Percentiles rank a stretch among this genome's conserved stretches.
Evolutionary conservation across 2,888 invertebrate genomes (phyloP).

Genomic region (Hecatera dysodea): DNA sequence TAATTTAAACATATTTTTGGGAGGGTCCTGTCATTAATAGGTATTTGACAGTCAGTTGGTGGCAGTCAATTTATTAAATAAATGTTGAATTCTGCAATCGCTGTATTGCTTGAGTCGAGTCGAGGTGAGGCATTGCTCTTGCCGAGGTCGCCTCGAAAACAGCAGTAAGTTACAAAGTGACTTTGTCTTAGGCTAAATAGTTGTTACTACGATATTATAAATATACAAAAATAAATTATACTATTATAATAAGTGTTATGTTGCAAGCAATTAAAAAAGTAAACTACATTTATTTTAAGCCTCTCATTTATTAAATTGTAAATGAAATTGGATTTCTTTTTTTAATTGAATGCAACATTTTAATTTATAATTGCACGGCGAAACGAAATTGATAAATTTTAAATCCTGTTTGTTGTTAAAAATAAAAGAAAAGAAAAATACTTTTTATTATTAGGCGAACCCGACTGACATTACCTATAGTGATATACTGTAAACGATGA

Average conservation of each 20-base stretch:
- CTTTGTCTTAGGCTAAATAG: slow-evolving; percentile 50
- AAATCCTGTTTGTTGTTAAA: slow-evolving; percentile 77
- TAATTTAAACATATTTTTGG: neutral
- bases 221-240: slow-evolving; percentile 60
- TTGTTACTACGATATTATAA: slow-evolving; percentile 62
- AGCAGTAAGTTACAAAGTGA: slow-evolving; percentile 65
- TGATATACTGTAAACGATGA: slow-evolving; percentile 72
- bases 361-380: slow-evolving; percentile 53
- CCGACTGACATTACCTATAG: slow-evolving; percentile 83
- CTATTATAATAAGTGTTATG: slow-evolving; percentile 51
- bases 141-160: slow-evolving; percentile 32
- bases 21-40: slow-evolving; percentile 1
- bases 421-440: slow-evolving; percentile 56
- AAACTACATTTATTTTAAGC: slow-evolving; percentile 22
- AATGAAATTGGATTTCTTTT: slow-evolving; percentile 52
- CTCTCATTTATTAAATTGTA: slow-evolving; percentile 30
- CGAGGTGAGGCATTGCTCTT: slow-evolving; percentile 24
- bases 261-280: slow-evolving; percentile 67
- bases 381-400: slow-evolving; percentile 66
- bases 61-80: slow-evolving; percentile 36
- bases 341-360: slow-evolving; percentile 66
- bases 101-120: slow-evolving; percentile 21
- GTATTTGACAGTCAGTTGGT: slow-evolving; percentile 47
- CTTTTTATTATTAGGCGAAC: slow-evolving; percentile 76
- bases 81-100: slow-evolving; percentile 28